phyloP scores from a whole-genome alignment of 2,113 vertebrate species.

The Sinosuthora webbiana region DNA sequence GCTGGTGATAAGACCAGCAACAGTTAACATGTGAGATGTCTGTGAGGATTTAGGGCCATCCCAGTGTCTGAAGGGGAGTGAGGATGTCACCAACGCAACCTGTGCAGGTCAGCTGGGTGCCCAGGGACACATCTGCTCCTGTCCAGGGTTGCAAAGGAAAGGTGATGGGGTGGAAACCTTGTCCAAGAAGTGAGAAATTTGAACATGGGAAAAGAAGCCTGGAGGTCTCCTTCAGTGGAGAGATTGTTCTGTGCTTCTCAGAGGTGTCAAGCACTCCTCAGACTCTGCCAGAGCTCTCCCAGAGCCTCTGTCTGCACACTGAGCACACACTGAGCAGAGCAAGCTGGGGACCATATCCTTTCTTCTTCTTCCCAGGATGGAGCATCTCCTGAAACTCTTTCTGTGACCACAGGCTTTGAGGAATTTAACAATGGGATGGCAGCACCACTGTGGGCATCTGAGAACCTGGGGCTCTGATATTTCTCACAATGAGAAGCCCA shows the following conservation, averaged over 20 bases:
- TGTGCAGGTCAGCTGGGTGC: background rate
- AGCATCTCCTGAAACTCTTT: background rate
- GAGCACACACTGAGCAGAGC: background rate
- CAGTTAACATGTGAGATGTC: background rate
- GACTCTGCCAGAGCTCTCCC: background rate
- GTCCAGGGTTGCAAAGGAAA: background rate
- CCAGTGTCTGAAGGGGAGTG: accelerated
- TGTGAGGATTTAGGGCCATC: background rate
- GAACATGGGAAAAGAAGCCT: background rate
- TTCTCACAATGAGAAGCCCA: background rate
- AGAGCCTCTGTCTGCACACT: background rate
- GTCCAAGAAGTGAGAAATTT: background rate
- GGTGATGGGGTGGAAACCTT: background rate
- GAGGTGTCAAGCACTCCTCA: background rate
- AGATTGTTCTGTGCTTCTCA: background rate
- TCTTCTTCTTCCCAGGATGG: background rate
- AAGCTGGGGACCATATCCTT: background rate
- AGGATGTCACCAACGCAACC: background rate
- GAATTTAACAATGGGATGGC: background rate
- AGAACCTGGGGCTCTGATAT: background rate
- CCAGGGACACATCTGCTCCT: background rate
- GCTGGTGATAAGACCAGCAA: constrained; percentile 3
- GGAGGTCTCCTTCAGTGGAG: background rate
- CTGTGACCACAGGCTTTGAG: background rate
- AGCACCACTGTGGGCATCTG: background rate